Evolutionary conservation across 2,113 vertebrate species (phyloP).

Genomic region (Cyprinodon tularosa): DNA sequence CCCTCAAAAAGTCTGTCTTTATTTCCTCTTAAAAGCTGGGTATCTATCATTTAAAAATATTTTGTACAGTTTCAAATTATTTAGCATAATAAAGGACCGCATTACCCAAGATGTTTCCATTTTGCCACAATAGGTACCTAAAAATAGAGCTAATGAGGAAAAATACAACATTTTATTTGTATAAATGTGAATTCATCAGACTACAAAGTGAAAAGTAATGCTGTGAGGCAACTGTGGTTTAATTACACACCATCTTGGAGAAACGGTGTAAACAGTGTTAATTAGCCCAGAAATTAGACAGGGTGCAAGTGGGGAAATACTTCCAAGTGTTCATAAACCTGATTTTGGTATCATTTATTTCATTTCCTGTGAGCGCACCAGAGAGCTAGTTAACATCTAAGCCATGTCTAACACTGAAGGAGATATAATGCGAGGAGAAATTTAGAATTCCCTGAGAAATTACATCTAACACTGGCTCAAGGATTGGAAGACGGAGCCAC

Average conservation of each 20-base stretch:
- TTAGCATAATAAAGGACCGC: background rate
- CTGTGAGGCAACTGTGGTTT: constrained; percentile 6
- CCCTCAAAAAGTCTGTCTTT: too few relatives aligned
- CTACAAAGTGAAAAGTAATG: background rate
- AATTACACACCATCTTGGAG: constrained; percentile 22
- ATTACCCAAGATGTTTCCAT: background rate
- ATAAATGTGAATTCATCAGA: background rate
- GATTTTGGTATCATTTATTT: constrained; percentile 33
- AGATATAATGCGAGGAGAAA: constrained; percentile 12
- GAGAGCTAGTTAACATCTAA: constrained; percentile 20
- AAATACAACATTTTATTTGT: background rate
- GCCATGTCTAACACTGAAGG: constrained; percentile 4
- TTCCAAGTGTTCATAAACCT: constrained; percentile 28
- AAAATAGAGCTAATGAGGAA: background rate
- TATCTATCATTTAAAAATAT: background rate
- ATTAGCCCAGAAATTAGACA: constrained; percentile 46
- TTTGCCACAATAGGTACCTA: background rate
- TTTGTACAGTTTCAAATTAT: background rate
- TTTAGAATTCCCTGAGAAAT: constrained; percentile 22
- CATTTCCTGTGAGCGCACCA: background rate
- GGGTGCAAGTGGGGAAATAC: constrained; percentile 31
- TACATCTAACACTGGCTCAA: constrained; percentile 8
- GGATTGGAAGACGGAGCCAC: constrained; percentile 1
- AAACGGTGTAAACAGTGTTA: constrained; percentile 38
- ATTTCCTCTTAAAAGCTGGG: too few relatives aligned